Conservation (phyloP, 1,140 invertebrate species). For the Chymomyza costata region DNA sequence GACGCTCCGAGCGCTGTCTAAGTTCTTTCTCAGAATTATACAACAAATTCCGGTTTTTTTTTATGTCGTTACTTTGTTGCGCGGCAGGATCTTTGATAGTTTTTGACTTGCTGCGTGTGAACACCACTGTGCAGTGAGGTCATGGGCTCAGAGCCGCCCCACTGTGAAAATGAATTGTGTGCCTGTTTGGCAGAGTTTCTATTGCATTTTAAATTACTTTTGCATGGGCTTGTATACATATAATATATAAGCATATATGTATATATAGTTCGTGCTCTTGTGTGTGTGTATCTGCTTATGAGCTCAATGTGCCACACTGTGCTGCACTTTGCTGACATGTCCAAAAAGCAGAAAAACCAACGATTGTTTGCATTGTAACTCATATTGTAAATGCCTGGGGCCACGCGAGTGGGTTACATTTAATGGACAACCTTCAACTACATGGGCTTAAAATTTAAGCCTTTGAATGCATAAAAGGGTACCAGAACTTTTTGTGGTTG, state of each 20-base stretch:
- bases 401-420: too few relatives aligned
- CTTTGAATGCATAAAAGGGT: too few relatives aligned
- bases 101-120: conserved; percentile 20
- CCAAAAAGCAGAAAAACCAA: too few relatives aligned
- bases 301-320: conserved; percentile 22
- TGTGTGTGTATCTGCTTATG: conserved; percentile 18
- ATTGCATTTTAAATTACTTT: conserved; percentile 53
- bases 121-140: conserved; percentile 22
- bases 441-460: too few relatives aligned
- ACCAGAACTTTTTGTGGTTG: too few relatives aligned
- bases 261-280: too few relatives aligned
- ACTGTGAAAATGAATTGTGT: conserved; percentile 33
- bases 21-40: conserved; percentile 14
- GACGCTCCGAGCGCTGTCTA: conserved; percentile 32
- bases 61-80: conserved; percentile 18
- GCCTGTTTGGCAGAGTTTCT: conserved; percentile 34
- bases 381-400: too few relatives aligned
- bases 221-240: too few relatives aligned
- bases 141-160: conserved; percentile 29
- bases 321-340: conserved; percentile 18
- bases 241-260: too few relatives aligned
- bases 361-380: too few relatives aligned
- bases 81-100: conserved; percentile 44
- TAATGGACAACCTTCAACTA: too few relatives aligned
- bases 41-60: not conserved